Evolutionary conservation across 2,888 invertebrate species (phyloP), one percentile per base, ranked within the genome.

Genomic region (Drosophila aldrichi): DNA sequence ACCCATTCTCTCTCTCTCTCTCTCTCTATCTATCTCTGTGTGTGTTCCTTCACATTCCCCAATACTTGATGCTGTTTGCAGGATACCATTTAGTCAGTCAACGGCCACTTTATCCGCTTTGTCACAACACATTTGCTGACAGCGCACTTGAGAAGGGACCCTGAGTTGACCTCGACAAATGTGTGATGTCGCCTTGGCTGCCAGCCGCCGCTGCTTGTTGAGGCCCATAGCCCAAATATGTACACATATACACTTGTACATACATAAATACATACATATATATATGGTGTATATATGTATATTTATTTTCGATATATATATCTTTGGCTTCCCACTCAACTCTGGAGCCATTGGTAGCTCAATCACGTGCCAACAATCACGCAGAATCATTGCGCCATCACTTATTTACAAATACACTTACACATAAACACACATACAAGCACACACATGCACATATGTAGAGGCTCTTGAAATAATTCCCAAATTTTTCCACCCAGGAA

Each of bases 311-410:
- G 7, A 62, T 6, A 29, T 6, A 14, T 43, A 59, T 9, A 38
- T 16, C 18, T 2, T 18, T n/a, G 25, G n/a, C 46, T 46, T 64
- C 34, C 34, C 40, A 44, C 61, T 52, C 56, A 57, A 55, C 54
- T 67, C 57, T 36, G 54, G 4, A 52, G 64, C 62, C 79, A 69
- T 82, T 84, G 79, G 79, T 62, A 79, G 74, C 65, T 65, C 60
- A 70, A 73, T 77, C 84, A 82, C 84, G 82, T 82, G 74, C 70
- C 79, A 68, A 63, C 74, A 82, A 84, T 82, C 79, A 77, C 73
- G 71, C 81, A 81, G 79, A 84, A 71, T 84, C 84, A 84, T 82
- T 84, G 81, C 84, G 69, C 81, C 82, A 81, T 81, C 79, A 79
- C 79, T 81, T 81, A 82, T 82, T 77, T 59, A 74, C 66, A 74